Base-by-base conservation (phyloP, 2,113 vertebrate species). In the Chionomys nivalis region DNA sequence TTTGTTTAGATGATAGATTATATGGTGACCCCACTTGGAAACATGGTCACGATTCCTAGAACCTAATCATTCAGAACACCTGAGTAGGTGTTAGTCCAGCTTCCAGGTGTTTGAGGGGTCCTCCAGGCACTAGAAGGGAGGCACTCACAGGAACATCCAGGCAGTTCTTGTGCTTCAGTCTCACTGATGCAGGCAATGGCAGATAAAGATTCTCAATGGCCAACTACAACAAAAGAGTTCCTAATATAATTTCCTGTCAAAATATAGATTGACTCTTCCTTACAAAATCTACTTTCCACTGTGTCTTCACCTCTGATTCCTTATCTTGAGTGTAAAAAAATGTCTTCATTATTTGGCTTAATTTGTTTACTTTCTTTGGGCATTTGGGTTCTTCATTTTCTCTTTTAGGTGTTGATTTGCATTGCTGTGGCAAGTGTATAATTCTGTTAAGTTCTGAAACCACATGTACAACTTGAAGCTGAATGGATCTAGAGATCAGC, bases 291-390 rank as follows among this genome's bases (percentile, higher is more conserved):
- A 39, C 0, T 42, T 81, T 90, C 70, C 65, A 7, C 63, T 92
- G 42, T 75, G 7, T 16, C 75, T 83, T 88, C 31, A 79, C 36
- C 44, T 90, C 7, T 89, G 42, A 72, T 94, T 95, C 39, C 89
- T 55, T 96, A 26, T 72, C 55, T 76, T 61, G 72, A 91, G 66
- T 77, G 92, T 76, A 91, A 85, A 79, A 79, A 81, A 0, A 36
- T 7, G 44, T 81, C 17, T 49, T 87, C 3, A 39, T 47, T 94
- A 89, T 91, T 81, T 89, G 63, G 12, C 23, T 93, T 93, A 44
- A 83, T 87, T 93, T 91, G n/a, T 87, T 92, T 78, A 77, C 42
- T 94, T 90, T 49, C 58, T 77, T 58, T 24, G 92, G 24, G 19
- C 3, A 31, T 52, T 63, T 63, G 55, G 55, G 16, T 1, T 73